A percentile compares a stretch with the other conserved stretches of the same genome.
Conservation (phyloP, 2,113 vertebrate species). For the Bufo gargarizans region DNA sequence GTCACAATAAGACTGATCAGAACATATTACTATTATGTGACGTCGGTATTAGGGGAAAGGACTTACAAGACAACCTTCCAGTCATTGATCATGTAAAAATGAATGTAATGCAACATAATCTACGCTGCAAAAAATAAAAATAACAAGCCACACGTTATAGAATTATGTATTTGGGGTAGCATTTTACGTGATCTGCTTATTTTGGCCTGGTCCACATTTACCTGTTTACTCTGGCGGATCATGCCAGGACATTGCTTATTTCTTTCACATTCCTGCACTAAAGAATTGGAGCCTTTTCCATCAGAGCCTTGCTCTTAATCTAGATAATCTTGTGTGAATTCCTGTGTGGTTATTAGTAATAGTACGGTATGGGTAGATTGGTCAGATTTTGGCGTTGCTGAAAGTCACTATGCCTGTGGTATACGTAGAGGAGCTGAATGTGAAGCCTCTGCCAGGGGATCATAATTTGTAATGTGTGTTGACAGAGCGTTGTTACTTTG, state of each 20-base stretch:
- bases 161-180: too few relatives aligned
- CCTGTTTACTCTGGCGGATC: too few relatives aligned
- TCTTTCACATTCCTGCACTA: not conserved
- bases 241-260: not conserved
- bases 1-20: too few relatives aligned
- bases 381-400: not conserved
- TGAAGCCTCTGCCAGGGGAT: conserved; percentile 10
- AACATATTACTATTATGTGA: too few relatives aligned
- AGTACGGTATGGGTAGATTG: not conserved
- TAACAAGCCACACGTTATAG: too few relatives aligned
- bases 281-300: not conserved
- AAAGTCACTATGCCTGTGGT: not conserved
- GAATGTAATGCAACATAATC: too few relatives aligned
- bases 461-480: conserved; percentile 31
- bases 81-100: too few relatives aligned
- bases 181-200: not conserved
- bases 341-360: not conserved
- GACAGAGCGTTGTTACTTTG: conserved; percentile 22
- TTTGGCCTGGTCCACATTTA: not conserved
- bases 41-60: too few relatives aligned
- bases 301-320: not conserved
- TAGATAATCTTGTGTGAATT: not conserved
- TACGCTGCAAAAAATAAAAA: too few relatives aligned
- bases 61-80: too few relatives aligned
- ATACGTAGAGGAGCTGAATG: not conserved